Conservation (phyloP, 2,113 vertebrate species). For the Eulemur macaco region DNA sequence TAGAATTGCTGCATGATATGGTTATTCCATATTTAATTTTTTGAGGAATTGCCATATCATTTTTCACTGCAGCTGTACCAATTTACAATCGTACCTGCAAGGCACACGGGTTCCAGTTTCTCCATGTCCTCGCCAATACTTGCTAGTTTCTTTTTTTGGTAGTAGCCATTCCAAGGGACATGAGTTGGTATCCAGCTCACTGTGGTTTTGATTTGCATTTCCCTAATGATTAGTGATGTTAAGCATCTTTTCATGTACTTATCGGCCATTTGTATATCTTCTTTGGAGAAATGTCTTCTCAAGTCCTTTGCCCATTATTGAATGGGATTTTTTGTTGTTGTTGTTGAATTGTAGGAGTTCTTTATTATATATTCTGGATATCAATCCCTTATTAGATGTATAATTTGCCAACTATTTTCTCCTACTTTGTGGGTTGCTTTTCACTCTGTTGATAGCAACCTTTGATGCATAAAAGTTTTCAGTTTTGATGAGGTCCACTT, state of each 20-base stretch:
- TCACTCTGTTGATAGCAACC: background rate
- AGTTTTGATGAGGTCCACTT: background rate
- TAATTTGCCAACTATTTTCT: background rate
- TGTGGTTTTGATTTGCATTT: background rate
- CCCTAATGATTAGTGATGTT: background rate
- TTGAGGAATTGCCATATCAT: background rate
- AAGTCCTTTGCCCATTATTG: background rate
- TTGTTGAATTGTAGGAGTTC: background rate
- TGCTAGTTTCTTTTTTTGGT: background rate
- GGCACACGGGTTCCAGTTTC: background rate
- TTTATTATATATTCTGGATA: background rate
- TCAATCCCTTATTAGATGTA: background rate
- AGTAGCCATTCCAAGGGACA: background rate
- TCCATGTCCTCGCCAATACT: background rate
- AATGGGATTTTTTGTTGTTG: background rate
- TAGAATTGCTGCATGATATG: background rate
- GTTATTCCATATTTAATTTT: background rate
- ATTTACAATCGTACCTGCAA: background rate
- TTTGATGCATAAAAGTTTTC: background rate
- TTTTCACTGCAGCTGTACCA: background rate
- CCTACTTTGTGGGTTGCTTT: background rate
- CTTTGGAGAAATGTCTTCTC: background rate
- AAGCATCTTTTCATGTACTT: background rate
- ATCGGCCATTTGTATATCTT: background rate
- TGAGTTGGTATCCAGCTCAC: background rate